phyloP scores from a whole-genome alignment of 2,113 vertebrate genomes.

The Siniperca chuatsi region DNA sequence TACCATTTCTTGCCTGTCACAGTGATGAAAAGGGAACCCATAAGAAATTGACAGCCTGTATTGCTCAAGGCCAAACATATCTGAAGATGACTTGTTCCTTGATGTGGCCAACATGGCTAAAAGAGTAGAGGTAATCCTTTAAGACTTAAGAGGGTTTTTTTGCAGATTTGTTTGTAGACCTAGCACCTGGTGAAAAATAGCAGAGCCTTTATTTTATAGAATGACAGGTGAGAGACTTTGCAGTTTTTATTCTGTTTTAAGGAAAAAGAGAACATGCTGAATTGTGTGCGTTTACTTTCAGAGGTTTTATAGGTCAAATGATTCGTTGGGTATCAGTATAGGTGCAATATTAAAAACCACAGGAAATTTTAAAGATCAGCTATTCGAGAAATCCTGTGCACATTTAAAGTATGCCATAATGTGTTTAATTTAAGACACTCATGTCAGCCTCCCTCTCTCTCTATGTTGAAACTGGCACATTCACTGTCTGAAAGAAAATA shows the following conservation, averaged over 20 bases:
- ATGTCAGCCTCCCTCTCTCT: conserved; percentile 15
- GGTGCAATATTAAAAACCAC: background rate
- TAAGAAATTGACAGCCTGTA: conserved; percentile 70
- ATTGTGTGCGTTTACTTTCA: background rate
- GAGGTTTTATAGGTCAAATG: background rate
- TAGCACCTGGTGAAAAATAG: background rate
- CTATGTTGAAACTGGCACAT: conserved; percentile 25
- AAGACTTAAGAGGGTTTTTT: conserved; percentile 4
- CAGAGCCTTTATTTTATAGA: conserved; percentile 11
- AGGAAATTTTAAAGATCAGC: conserved; percentile 21
- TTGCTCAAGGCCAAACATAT: conserved; percentile 71
- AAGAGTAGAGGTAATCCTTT: conserved; percentile 49
- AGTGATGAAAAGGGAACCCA: conserved; percentile 70
- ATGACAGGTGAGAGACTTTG: background rate
- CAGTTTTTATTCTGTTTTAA: conserved; percentile 10
- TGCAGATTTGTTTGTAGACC: conserved; percentile 34
- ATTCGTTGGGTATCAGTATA: background rate
- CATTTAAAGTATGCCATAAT: conserved; percentile 10
- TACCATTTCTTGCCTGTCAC: conserved; percentile 65
- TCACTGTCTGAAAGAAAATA: background rate
- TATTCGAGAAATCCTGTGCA: conserved; percentile 1
- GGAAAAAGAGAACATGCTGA: background rate
- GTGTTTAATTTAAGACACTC: conserved; percentile 38
- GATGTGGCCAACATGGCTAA: conserved; percentile 47
- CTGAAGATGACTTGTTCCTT: conserved; percentile 61